These are phyloP conservation scores for Mergus octosetaceus DNA, from an alignment of 2,797 vertebrate genomes.

Conservation along the genomic window DNA sequence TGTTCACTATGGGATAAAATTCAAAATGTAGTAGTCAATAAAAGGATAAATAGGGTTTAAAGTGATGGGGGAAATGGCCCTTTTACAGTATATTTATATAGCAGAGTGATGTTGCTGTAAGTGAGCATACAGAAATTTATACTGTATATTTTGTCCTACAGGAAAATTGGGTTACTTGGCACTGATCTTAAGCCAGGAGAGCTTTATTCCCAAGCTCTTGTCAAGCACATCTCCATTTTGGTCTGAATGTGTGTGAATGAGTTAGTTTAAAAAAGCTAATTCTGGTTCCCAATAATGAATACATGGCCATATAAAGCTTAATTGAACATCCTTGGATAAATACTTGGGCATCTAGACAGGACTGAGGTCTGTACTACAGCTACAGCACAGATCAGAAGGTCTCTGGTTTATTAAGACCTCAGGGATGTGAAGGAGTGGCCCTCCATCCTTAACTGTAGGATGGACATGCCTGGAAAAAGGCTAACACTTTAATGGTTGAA, in stretches of 20 bases:
- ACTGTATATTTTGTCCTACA: not conserved
- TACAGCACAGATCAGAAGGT: not conserved
- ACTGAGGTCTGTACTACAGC: not conserved
- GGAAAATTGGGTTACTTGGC: not conserved
- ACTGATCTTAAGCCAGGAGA: not conserved
- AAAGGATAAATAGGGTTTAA: not conserved
- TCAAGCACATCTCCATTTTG: not conserved
- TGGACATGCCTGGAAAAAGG: not conserved
- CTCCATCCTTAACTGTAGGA: not conserved
- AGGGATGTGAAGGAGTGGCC: not conserved
- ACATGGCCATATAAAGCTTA: not conserved
- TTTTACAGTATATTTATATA: not conserved
- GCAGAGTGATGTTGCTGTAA: not conserved
- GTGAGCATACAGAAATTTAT: not conserved
- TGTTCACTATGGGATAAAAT: not conserved
- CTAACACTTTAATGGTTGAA: not conserved
- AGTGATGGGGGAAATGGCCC: not conserved
- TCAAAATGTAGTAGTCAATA: not conserved
- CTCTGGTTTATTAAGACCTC: not conserved
- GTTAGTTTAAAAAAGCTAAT: not conserved
- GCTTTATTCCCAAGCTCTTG: not conserved
- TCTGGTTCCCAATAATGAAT: not conserved
- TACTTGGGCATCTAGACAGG: not conserved
- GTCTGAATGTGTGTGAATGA: not conserved
- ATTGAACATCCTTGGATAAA: not conserved